These are phyloP conservation scores for Sarcophaga carnaria DNA, from an alignment of 2,888 invertebrate genomes.

Conservation along the genomic window DNA sequence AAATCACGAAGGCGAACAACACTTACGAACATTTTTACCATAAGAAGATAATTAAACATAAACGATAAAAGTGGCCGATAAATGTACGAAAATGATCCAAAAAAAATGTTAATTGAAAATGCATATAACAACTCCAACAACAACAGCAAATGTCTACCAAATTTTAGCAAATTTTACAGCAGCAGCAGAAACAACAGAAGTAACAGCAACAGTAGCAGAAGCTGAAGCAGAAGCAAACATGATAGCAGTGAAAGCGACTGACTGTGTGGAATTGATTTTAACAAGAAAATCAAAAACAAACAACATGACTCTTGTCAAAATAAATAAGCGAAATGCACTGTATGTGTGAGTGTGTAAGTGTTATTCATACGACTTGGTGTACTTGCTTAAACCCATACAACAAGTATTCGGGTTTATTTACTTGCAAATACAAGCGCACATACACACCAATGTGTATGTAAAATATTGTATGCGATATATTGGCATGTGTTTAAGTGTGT, in stretches of 20 bases:
- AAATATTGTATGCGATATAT: background rate
- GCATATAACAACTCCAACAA: no score
- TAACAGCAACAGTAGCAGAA: background rate
- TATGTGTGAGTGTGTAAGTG: background rate
- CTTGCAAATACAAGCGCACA: no score
- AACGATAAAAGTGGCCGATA: conserved; percentile 25
- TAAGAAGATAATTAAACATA: background rate
- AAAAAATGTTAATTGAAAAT: no score
- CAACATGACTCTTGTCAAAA: background rate
- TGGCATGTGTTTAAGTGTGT: background rate
- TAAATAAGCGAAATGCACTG: background rate
- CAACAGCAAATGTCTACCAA: background rate
- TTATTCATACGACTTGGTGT: background rate
- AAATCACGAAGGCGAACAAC: background rate
- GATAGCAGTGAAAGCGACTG: background rate
- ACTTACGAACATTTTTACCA: background rate
- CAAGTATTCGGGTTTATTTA: no score
- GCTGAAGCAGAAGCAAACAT: background rate
- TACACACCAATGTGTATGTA: no score
- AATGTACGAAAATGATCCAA: background rate
- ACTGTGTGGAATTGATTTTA: background rate
- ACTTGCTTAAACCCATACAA: no score
- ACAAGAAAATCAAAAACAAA: background rate
- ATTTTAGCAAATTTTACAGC: background rate
- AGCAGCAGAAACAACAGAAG: background rate